Conservation (phyloP, 2,113 vertebrate species). For the Halcyon malimbica region DNA sequence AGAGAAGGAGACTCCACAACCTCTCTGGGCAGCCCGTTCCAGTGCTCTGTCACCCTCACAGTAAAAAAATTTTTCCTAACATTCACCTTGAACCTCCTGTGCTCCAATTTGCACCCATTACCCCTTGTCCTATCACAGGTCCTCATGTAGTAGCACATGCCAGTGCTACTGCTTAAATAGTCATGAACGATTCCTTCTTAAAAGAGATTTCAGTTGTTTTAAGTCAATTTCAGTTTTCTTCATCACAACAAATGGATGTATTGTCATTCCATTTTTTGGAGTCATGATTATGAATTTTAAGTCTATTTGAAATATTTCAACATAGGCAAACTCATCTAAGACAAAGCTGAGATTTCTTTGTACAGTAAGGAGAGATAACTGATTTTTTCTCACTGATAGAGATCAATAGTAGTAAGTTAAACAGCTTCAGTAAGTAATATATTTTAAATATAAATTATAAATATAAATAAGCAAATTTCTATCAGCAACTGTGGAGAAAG, state of each 20-base stretch:
- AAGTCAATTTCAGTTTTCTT: constrained; percentile 49
- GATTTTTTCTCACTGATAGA: not conserved
- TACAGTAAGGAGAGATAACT: not conserved
- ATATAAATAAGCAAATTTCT: not conserved
- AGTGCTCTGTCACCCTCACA: too few species aligned
- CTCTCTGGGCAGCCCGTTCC: too few species aligned
- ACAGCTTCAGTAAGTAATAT: not conserved
- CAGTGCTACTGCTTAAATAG: not conserved
- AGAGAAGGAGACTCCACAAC: too few species aligned
- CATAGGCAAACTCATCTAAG: not conserved
- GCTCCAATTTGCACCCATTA: too few species aligned
- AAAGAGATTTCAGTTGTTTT: constrained; percentile 29
- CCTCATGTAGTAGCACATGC: too few species aligned
- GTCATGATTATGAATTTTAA: not conserved
- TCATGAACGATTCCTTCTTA: not conserved
- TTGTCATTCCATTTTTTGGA: not conserved
- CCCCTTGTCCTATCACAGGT: too few species aligned
- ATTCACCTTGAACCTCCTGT: too few species aligned
- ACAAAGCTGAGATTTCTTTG: not conserved
- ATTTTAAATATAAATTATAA: not conserved
- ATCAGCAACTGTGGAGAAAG: not conserved
- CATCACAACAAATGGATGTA: not conserved
- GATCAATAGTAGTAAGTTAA: not conserved
- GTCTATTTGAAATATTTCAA: not conserved
- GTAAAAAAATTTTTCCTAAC: too few species aligned